Evolutionary conservation across 2,113 vertebrate species (phyloP).

Genomic region (Gymnocephalus cernua): DNA sequence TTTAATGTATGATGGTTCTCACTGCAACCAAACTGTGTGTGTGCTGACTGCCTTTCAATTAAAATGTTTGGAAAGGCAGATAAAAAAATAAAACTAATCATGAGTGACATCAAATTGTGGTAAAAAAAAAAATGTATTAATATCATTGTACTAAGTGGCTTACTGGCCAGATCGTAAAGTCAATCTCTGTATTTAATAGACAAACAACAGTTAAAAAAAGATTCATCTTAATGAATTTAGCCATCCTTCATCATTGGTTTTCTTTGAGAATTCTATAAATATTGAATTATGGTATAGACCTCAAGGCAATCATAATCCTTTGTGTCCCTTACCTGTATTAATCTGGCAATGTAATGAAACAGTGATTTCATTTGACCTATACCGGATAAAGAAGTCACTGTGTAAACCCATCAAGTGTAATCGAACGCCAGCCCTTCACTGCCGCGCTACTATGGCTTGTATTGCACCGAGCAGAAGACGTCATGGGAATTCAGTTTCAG

Average conservation of each 20-base stretch:
- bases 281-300: background rate
- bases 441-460: conserved; percentile 51
- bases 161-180: background rate
- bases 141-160: background rate
- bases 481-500: conserved; percentile 83
- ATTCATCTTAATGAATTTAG: background rate
- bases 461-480: conserved; percentile 72
- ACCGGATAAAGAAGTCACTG: conserved; percentile 77
- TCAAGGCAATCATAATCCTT: conserved; percentile 7
- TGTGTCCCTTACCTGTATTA: conserved; percentile 15
- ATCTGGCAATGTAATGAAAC: conserved; percentile 54
- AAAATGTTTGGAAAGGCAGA: background rate
- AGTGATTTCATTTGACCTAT: conserved; percentile 76
- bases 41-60: conserved; percentile 10
- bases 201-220: background rate
- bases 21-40: conserved; percentile 5
- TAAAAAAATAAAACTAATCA: background rate
- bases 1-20: conserved; percentile 26
- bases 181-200: background rate
- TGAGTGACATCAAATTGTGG: conserved; percentile 10
- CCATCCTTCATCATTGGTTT: background rate
- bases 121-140: conserved; percentile 12
- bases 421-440: conserved; percentile 56
- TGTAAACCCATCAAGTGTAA: conserved; percentile 76
- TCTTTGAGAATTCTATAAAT: background rate